Conservation (phyloP, 2,113 vertebrate genomes). For the Epinephelus cyanopodus region DNA sequence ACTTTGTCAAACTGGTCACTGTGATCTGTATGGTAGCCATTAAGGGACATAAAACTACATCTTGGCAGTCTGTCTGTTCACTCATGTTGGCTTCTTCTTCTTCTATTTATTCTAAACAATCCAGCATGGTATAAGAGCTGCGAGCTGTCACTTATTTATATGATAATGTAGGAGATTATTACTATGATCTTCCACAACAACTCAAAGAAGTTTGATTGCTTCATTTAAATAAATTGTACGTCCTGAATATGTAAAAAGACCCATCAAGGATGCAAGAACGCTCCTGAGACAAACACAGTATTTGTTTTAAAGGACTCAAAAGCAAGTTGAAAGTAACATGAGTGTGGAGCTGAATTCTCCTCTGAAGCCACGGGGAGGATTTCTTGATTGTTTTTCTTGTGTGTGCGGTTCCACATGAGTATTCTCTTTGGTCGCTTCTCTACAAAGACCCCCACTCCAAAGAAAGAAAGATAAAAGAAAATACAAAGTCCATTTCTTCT, state of each 20-base stretch:
- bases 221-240: constrained; percentile 57
- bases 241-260: constrained; percentile 53
- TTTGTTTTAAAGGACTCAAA: constrained; percentile 34
- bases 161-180: constrained; percentile 62
- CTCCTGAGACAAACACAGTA: constrained; percentile 48
- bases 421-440: constrained; percentile 65
- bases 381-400: constrained; percentile 52
- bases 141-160: constrained; percentile 50
- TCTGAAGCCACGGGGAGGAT: constrained; percentile 23
- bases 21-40: not conserved
- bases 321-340: constrained; percentile 20
- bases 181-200: constrained; percentile 45
- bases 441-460: constrained; percentile 58
- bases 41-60: not conserved
- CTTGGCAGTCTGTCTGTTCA: not conserved
- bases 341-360: constrained; percentile 21
- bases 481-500: constrained; percentile 54
- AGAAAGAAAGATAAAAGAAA: constrained; percentile 60
- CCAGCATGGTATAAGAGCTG: not conserved
- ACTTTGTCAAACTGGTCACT: not conserved
- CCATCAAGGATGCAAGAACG: constrained; percentile 28
- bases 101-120: not conserved
- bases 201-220: constrained; percentile 62
- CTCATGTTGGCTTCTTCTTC: not conserved
- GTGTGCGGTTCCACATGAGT: constrained; percentile 52